Conservation (phyloP, 2,888 invertebrate species). For the Beris morrisii region DNA sequence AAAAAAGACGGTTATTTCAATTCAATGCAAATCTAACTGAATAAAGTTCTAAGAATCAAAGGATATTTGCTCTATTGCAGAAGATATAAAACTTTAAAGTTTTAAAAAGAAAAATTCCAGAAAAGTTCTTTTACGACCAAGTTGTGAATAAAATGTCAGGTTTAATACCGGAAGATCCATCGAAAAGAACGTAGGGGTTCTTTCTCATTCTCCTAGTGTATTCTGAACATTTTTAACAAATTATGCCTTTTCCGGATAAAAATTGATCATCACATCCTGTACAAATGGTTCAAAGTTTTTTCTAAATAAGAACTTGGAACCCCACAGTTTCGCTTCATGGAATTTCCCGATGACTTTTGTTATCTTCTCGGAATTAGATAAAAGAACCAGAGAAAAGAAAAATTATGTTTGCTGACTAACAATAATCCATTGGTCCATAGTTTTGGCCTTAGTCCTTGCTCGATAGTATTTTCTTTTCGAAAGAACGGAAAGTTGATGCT, state of each 20-base stretch:
- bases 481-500: not conserved
- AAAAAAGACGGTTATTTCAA: too few relatives aligned
- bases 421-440: slow-evolving; percentile 2
- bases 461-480: not conserved
- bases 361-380: slow-evolving; percentile 4
- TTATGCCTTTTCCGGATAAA: slow-evolving; percentile 28
- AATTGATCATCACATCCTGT: slow-evolving; percentile 28
- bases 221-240: slow-evolving; percentile 13
- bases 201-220: too few relatives aligned
- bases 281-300: not conserved
- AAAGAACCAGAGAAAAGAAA: too few relatives aligned
- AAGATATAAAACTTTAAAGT: too few relatives aligned
- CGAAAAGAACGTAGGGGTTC: too few relatives aligned
- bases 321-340: slow-evolving; percentile 13
- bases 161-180: not conserved
- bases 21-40: too few relatives aligned
- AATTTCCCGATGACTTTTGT: slow-evolving; percentile 8
- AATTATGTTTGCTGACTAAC: slow-evolving; percentile 8
- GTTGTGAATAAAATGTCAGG: not conserved
- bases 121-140: too few relatives aligned
- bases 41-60: too few relatives aligned
- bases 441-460: not conserved
- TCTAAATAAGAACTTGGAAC: not conserved
- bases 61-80: too few relatives aligned
- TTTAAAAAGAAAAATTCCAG: too few relatives aligned